Evolutionary conservation across 2,113 vertebrate genomes (phyloP).

Genomic region (Scophthalmus maximus): DNA sequence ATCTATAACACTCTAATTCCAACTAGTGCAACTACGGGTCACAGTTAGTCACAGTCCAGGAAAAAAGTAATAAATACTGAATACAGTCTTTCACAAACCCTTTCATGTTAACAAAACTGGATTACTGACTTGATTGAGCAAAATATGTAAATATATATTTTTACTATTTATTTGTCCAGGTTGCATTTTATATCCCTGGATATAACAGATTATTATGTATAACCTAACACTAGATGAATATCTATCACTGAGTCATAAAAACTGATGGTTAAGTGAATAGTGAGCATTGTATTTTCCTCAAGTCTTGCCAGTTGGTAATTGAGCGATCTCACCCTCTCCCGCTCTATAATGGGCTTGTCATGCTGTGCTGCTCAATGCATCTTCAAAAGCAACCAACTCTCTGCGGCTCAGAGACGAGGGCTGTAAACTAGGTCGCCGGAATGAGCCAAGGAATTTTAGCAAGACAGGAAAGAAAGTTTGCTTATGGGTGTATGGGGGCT

Average conservation of each 20-base stretch:
- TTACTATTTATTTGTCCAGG: not conserved
- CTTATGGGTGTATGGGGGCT: conserved; percentile 7
- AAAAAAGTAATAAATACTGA: not conserved
- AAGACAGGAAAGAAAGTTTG: conserved; percentile 66
- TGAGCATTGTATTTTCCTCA: conserved; percentile 44
- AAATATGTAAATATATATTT: not conserved
- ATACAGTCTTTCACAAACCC: no score
- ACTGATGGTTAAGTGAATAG: conserved; percentile 53
- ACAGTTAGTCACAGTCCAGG: not conserved
- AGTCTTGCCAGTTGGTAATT: conserved; percentile 61
- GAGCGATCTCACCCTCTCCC: conserved; percentile 61
- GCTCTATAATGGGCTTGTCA: conserved; percentile 73
- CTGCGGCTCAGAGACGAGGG: conserved; percentile 67
- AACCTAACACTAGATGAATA: conserved; percentile 16
- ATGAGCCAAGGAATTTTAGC: conserved; percentile 69
- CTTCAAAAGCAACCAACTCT: conserved; percentile 77
- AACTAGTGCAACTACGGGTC: not conserved
- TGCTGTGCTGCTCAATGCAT: conserved; percentile 71
- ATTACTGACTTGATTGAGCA: not conserved
- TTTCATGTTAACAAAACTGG: not conserved
- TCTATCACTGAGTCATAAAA: conserved; percentile 51
- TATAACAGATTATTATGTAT: not conserved
- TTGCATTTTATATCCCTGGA: not conserved
- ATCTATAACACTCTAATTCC: not conserved
- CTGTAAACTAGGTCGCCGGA: conserved; percentile 76